These are phyloP conservation scores for Cotesia congregata DNA, from an alignment of 2,888 invertebrate genomes.

Conservation along the genomic window DNA sequence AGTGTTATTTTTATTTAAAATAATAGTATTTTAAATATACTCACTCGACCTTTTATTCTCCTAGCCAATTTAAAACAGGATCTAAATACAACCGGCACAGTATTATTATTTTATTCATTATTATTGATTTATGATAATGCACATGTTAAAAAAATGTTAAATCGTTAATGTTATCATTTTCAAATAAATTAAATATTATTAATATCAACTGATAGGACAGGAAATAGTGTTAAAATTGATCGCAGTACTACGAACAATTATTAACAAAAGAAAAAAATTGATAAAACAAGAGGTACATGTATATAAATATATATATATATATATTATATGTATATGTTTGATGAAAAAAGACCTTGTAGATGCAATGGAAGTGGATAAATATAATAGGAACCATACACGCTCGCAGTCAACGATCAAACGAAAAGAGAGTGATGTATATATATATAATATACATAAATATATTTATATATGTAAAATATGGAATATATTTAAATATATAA, in stretches of 20 bases:
- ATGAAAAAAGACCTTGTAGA: not conserved
- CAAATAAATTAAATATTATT: not conserved
- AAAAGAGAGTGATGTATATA: not conserved
- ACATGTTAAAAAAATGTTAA: not conserved
- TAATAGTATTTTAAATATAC: not conserved
- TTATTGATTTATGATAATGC: not conserved
- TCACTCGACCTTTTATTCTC: constrained; percentile 8
- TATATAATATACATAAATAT: not conserved
- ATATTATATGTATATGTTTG: not conserved
- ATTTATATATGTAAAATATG: not conserved
- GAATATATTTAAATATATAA: not conserved
- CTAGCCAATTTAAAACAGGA: not conserved
- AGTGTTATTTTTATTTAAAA: constrained; percentile 1
- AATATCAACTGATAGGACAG: not conserved
- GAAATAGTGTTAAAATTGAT: not conserved
- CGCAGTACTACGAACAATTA: not conserved
- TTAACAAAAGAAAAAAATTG: not conserved
- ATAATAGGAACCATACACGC: constrained; percentile 18
- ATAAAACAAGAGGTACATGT: not conserved
- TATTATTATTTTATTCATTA: not conserved
- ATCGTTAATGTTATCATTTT: not conserved
- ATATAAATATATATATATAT: not conserved
- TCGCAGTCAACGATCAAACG: constrained; percentile 23
- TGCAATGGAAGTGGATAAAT: constrained; percentile 7
- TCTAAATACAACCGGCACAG: not conserved